A percentile compares a stretch with the other conserved stretches of the same genome.
Conservation (phyloP, 2,797 vertebrate genomes). For the Danionella dracula region DNA sequence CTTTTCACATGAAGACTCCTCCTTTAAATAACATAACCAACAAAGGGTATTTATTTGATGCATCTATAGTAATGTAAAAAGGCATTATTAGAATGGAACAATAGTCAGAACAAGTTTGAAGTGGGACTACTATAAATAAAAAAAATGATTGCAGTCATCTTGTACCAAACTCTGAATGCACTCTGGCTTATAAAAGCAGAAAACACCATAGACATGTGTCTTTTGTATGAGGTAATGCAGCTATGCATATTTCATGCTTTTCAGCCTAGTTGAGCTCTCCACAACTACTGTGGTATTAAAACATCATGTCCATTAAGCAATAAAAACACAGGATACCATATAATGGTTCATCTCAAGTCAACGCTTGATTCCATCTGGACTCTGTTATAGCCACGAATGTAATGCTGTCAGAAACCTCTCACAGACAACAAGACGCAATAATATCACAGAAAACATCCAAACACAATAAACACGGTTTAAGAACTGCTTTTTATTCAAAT, state of each 20-base stretch:
- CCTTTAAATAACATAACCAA: too few species aligned
- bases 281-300: neutral
- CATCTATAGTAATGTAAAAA: too few species aligned
- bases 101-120: too few species aligned
- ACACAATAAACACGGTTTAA: too few species aligned
- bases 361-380: neutral
- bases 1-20: too few species aligned
- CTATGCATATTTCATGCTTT: constrained; percentile 22
- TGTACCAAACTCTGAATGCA: neutral
- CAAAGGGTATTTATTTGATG: too few species aligned
- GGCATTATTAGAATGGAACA: too few species aligned
- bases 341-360: neutral
- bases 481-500: too few species aligned
- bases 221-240: neutral
- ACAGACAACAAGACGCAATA: too few species aligned
- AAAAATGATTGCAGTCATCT: too few species aligned
- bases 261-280: neutral
- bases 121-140: too few species aligned
- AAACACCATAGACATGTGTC: neutral
- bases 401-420: neutral
- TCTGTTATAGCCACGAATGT: neutral
- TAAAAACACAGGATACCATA: neutral
- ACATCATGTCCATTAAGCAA: neutral
- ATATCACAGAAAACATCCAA: too few species aligned
- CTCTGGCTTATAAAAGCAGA: neutral